Percentiles rank a stretch among this genome's conserved stretches.
phyloP scores from a whole-genome alignment of 2,797 vertebrate species.

The Sarcoramphus papa region DNA sequence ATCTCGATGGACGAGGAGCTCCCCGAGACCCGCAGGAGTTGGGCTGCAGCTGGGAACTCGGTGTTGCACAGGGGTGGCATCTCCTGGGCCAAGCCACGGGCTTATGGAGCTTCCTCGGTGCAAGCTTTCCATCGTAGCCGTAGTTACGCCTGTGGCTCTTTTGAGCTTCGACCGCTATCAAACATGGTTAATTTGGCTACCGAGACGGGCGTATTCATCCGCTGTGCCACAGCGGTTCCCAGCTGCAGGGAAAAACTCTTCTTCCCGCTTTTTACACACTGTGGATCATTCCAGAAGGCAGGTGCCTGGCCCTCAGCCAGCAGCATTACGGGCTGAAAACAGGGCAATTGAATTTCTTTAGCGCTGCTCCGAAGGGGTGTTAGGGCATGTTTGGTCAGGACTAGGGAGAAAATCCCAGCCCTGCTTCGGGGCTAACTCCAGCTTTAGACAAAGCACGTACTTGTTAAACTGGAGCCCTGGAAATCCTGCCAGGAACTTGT shows the following conservation, averaged over 20 bases:
- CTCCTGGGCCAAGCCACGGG: not conserved
- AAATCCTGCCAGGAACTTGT: not conserved
- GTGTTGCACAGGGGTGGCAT: not conserved
- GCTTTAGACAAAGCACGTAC: not conserved
- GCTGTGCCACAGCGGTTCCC: not conserved
- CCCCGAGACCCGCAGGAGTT: accelerated
- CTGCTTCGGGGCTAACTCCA: not conserved
- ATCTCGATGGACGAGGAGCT: not conserved
- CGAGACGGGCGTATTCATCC: not conserved
- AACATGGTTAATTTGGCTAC: not conserved
- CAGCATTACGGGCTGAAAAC: not conserved
- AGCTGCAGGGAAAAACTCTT: not conserved
- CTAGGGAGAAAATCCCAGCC: not conserved
- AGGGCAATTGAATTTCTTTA: not conserved
- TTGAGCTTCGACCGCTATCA: not conserved
- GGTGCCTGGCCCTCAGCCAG: not conserved
- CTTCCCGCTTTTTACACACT: accelerated
- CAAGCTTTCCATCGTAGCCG: accelerated
- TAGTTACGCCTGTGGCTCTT: accelerated
- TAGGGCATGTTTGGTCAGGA: not conserved
- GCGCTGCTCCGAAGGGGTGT: accelerated
- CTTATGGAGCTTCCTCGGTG: not conserved
- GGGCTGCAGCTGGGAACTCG: not conserved
- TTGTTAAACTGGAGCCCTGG: not conserved
- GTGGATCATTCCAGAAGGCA: not conserved